Evolutionary conservation across 2,797 vertebrate genomes (phyloP), one percentile per base, ranked within the genome.

Genomic region (Varecia variegata): DNA sequence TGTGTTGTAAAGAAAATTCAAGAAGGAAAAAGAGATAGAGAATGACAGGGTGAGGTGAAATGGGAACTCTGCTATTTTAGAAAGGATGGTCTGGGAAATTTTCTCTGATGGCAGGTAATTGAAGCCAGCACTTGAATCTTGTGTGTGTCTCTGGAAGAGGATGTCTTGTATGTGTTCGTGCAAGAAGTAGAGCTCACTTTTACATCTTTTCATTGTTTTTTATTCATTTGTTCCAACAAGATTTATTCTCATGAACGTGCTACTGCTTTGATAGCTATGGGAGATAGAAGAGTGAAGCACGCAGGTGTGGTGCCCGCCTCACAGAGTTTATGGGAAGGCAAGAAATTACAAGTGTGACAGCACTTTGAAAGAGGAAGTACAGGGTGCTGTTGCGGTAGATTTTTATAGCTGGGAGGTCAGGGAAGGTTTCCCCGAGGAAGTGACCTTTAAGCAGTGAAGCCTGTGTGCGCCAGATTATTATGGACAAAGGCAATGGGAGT

Each of bases 351-450:
- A 76, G 58, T 3, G 38, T 35, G 67, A 60, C 25, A 17, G 58
- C n/a, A 18, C 68, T 95, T 85, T 73, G 50, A 90, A 88, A 95
- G 85, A 90, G 90, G 77, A 97, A 95, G 71, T 86, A 27, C 32
- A 54, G 47, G 62, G 82, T 65, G 25, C 74, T 67, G 52, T 21
- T 88, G 80, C 2, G 25, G 35, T n/a, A 52, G 40, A 47, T 71
- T 91, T 96, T 94, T 89, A 94, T 79, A 89, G 30, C 92, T 86
- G 17, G 89, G 56, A 94, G 94, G 96, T 96, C 96, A 95, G 62
- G 52, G 58, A 84, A 92, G 91, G 52, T 65, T 96, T 92, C 68
- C 27, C 54, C 21, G 62, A 95, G 88, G 90, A 95, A 96, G 50
- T 88, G 90, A 79, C 93, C 93, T 97, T 93, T 80, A 27, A 40